Conservation (phyloP, 2,797 vertebrate genomes). For the Coluber constrictor region DNA sequence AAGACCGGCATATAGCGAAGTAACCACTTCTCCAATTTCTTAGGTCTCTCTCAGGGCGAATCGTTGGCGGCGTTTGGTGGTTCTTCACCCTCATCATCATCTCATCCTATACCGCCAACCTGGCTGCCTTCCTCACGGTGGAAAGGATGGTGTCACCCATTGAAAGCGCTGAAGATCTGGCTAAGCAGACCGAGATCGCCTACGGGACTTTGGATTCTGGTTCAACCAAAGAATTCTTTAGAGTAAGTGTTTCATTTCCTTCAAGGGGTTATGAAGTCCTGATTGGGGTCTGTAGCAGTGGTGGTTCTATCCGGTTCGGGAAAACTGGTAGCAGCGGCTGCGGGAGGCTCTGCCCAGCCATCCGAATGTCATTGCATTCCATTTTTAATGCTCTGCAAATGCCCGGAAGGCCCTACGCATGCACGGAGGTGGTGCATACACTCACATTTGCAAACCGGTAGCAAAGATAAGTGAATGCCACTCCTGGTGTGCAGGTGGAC, state of each 20-base stretch:
- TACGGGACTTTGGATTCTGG: constrained; percentile 99
- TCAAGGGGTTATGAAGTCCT: background rate
- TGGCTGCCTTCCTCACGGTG: constrained; percentile 98
- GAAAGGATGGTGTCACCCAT: constrained; percentile 99
- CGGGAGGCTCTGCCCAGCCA: too few relatives aligned
- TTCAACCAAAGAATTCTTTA: constrained; percentile 99
- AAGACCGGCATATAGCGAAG: background rate
- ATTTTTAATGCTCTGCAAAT: too few relatives aligned
- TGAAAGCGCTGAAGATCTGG: constrained; percentile 97
- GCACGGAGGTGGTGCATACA: too few relatives aligned
- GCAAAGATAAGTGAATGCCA: too few relatives aligned
- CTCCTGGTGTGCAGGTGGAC: too few relatives aligned
- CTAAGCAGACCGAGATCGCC: constrained; percentile 99
- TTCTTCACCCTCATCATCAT: constrained; percentile 99
- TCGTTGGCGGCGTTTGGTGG: constrained; percentile 99
- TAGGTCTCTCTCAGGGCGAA: constrained; percentile 98
- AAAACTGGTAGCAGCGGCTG: too few relatives aligned
- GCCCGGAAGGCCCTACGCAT: too few relatives aligned
- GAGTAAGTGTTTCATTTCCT: constrained; percentile 80
- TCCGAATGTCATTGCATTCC: too few relatives aligned
- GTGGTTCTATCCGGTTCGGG: too few relatives aligned
- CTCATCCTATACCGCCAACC: constrained; percentile 99
- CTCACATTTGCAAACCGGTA: too few relatives aligned
- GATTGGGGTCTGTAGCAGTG: too few relatives aligned
- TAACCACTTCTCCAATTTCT: constrained; percentile 48